These are phyloP conservation scores for Maconellicoccus hirsutus DNA, from an alignment of 1,140 invertebrate genomes.

Conservation along the genomic window DNA sequence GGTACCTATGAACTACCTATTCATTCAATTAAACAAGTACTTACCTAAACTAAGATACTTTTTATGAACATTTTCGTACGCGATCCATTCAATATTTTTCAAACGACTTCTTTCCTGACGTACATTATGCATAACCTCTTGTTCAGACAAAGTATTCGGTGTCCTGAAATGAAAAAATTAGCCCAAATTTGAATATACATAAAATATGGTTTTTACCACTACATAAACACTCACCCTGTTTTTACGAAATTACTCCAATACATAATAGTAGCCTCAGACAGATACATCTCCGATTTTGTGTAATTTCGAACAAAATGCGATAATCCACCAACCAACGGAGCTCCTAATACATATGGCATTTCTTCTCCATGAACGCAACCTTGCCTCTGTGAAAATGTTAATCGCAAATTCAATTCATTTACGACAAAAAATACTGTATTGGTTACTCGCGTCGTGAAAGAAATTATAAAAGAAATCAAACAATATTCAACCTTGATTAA, in stretches of 20 bases:
- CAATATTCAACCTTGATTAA: too few species aligned
- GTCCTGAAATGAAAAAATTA: constrained; percentile 46
- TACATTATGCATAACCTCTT: constrained; percentile 30
- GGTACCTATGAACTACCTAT: too few species aligned
- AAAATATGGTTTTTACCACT: too few species aligned
- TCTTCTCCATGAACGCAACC: constrained; percentile 88
- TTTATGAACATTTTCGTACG: constrained; percentile 82
- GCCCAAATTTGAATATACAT: not conserved
- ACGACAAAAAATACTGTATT: too few species aligned
- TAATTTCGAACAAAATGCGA: constrained; percentile 72
- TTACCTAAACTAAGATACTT: constrained; percentile 81
- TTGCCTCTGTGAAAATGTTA: constrained; percentile 46
- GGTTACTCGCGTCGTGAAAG: too few species aligned
- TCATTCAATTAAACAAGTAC: constrained; percentile 26
- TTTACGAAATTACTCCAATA: constrained; percentile 96
- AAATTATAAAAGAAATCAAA: too few species aligned
- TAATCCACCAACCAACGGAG: constrained; percentile 63
- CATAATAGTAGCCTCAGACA: constrained; percentile 85
- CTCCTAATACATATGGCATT: constrained; percentile 78
- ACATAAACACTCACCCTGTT: constrained; percentile 66
- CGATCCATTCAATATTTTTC: constrained; percentile 80
- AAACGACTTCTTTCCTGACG: constrained; percentile 61
- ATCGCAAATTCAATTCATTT: too few species aligned
- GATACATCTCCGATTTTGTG: constrained; percentile 71
- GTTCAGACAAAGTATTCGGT: constrained; percentile 70